Evolutionary conservation across 2,113 vertebrate species (phyloP).

Genomic region (Epinephelus fuscoguttatus): DNA sequence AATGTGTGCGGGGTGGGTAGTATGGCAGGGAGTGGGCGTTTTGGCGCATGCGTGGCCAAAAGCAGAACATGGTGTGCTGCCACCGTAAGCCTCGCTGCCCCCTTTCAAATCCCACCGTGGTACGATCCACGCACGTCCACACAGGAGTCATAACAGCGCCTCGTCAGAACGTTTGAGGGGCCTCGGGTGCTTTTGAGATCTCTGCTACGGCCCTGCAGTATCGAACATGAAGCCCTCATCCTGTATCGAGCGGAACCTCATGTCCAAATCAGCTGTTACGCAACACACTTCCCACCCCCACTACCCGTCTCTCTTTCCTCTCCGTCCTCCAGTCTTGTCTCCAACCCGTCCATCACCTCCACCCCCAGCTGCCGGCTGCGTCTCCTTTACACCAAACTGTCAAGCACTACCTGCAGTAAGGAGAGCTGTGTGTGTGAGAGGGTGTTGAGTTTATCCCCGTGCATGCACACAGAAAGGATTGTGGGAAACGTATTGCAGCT

Average conservation of each 20-base stretch:
- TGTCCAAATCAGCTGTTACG: slow-evolving; percentile 59
- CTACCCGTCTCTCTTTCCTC: slow-evolving; percentile 20
- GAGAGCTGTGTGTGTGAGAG: slow-evolving; percentile 38
- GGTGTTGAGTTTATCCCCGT: slow-evolving; percentile 23
- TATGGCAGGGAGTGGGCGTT: slow-evolving; percentile 37
- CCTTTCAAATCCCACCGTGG: slow-evolving; percentile 35
- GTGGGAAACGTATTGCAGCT: slow-evolving; percentile 51
- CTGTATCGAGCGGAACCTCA: slow-evolving; percentile 37
- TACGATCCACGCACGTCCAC: slow-evolving; percentile 26
- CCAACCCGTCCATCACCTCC: neutral
- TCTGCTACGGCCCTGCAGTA: slow-evolving; percentile 25
- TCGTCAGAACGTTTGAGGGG: neutral
- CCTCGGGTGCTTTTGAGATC: neutral
- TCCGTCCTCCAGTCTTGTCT: slow-evolving; percentile 45
- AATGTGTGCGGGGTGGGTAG: slow-evolving; percentile 54
- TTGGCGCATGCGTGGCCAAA: neutral
- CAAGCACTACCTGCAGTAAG: slow-evolving; percentile 58
- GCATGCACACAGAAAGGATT: neutral
- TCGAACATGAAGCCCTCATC: neutral
- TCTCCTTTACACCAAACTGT: slow-evolving; percentile 63
- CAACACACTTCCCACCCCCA: slow-evolving; percentile 40
- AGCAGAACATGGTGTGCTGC: slow-evolving; percentile 51
- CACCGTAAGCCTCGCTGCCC: slow-evolving; percentile 15
- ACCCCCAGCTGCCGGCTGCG: slow-evolving; percentile 14
- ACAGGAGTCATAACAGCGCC: neutral